Percentiles rank a stretch among this genome's conserved stretches.
phyloP scores from a whole-genome alignment of 1,140 invertebrate species.

The Drosophila subobscura region DNA sequence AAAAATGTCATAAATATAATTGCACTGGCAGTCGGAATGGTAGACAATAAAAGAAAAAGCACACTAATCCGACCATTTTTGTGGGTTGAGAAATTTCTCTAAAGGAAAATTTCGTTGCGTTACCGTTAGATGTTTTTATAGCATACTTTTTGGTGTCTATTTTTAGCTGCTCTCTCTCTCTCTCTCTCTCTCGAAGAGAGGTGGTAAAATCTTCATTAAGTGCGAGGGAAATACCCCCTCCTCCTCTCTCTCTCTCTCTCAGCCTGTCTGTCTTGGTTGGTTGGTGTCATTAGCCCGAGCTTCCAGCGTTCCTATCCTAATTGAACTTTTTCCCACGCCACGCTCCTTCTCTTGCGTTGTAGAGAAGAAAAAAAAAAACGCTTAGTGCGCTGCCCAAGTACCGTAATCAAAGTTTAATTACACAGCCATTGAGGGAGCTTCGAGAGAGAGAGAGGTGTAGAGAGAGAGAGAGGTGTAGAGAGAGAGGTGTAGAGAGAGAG shows the following conservation, averaged over 20 bases:
- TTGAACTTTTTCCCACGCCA: conserved; percentile 20
- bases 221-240: neutral
- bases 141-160: conserved; percentile 1
- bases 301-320: conserved; percentile 31
- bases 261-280: neutral
- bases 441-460: conserved; percentile 23
- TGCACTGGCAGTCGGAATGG: conserved; percentile 28
- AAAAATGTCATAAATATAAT: conserved; percentile 78
- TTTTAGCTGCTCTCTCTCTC: too few species aligned
- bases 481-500: conserved; percentile 24
- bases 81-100: neutral
- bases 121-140: conserved; percentile 2
- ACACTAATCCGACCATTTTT: conserved; percentile 21
- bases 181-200: neutral
- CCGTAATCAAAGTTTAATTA: conserved; percentile 82
- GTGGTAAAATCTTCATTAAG: conserved; percentile 30
- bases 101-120: neutral
- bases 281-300: conserved; percentile 66
- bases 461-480: conserved; percentile 8
- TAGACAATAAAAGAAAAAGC: conserved; percentile 45
- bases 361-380: conserved; percentile 44
- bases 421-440: conserved; percentile 68
- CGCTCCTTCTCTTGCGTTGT: conserved; percentile 6
- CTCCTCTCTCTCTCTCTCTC: conserved; percentile 1
- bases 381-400: conserved; percentile 76